Conservation (phyloP, 1,140 invertebrate genomes). For the Eupristina koningsbergeri region DNA sequence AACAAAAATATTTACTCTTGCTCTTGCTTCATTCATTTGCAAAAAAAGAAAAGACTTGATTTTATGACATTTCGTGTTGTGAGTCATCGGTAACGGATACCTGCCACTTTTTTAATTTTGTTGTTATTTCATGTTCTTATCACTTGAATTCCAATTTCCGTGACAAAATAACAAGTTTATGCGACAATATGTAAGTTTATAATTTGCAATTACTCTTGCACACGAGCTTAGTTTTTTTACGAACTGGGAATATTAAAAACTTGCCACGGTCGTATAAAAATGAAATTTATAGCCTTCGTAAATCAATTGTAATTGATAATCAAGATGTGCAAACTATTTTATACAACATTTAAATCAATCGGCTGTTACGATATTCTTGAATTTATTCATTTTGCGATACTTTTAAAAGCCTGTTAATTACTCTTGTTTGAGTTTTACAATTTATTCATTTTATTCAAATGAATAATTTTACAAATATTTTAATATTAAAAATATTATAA, state of each 20-base stretch:
- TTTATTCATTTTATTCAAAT: background rate
- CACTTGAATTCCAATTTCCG: background rate
- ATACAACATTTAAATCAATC: background rate
- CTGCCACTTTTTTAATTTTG: background rate
- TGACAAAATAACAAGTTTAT: background rate
- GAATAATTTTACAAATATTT: background rate
- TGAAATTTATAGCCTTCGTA: background rate
- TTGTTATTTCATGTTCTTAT: background rate
- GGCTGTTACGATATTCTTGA: background rate
- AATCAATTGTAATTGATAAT: background rate
- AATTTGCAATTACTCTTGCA: background rate
- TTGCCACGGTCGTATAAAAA: background rate
- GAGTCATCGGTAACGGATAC: background rate
- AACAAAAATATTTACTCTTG: constrained; percentile 7
- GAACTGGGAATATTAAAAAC: background rate
- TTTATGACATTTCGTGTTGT: background rate
- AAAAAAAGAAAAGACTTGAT: constrained; percentile 2
- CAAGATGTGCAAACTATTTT: background rate
- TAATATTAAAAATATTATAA: too few relatives aligned
- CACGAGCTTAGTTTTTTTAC: background rate
- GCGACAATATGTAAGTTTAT: background rate
- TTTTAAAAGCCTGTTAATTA: background rate
- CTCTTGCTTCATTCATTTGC: background rate
- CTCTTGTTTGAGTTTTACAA: background rate
- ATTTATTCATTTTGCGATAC: background rate